Evolutionary conservation across 1,140 invertebrate species (phyloP).

Genomic region (Latrodectus geometricus): DNA sequence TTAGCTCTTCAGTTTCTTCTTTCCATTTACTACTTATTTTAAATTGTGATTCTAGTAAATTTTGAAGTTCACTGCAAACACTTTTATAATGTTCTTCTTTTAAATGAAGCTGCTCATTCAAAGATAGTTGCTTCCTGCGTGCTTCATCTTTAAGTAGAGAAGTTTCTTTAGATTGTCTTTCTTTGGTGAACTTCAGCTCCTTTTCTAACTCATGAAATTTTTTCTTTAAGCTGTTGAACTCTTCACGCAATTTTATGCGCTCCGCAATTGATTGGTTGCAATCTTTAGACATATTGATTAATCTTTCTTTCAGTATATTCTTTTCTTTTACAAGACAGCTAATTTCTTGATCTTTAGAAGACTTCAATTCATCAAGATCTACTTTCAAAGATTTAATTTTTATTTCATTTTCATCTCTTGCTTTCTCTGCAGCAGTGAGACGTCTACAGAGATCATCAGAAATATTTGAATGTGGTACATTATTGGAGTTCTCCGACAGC

Average conservation of each 20-base stretch:
- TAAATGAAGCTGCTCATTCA: neutral
- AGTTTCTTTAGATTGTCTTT: neutral
- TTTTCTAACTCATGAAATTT: conserved; percentile 14
- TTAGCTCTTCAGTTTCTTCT: conserved; percentile 24
- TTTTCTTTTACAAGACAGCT: conserved; percentile 1
- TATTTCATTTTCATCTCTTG: conserved; percentile 36
- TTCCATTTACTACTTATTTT: conserved; percentile 37
- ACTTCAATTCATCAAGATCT: conserved; percentile 5
- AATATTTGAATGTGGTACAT: neutral
- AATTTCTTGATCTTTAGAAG: neutral
- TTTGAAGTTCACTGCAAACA: conserved; percentile 10
- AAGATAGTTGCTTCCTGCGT: neutral
- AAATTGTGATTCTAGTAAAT: conserved; percentile 21
- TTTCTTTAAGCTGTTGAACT: conserved; percentile 7
- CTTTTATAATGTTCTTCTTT: conserved; percentile 28
- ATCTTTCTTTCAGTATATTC: conserved; percentile 5
- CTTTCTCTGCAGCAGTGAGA: conserved; percentile 15
- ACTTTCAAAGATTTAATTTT: neutral
- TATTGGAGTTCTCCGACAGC: conserved; percentile 14
- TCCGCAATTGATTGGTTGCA: conserved; percentile 18
- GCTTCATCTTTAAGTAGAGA: neutral
- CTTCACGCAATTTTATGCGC: conserved; percentile 18
- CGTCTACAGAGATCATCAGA: conserved; percentile 35
- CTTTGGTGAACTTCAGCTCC: neutral
- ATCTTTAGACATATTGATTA: conserved; percentile 23